Evolutionary conservation across 2,888 invertebrate species (phyloP).

Genomic region (Hirtodrosophila alboralis): DNA sequence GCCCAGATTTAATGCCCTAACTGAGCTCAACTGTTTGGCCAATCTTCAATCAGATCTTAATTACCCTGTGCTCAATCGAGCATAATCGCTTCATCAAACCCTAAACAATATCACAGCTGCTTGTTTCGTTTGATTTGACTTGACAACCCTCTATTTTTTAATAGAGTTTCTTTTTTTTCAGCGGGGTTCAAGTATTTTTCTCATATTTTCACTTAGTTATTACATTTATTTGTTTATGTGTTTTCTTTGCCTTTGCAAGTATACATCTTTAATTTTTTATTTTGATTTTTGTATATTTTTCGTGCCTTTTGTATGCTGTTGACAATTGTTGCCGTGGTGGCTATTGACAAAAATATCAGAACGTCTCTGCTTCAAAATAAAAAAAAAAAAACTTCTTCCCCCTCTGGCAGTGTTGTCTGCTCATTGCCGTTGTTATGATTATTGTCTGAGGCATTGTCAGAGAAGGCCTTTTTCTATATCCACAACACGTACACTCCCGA

Average conservation of each 20-base stretch:
- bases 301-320: constrained; percentile 43
- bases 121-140: constrained; percentile 20
- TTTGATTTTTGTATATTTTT: constrained; percentile 4
- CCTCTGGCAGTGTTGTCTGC: constrained; percentile 28
- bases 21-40: constrained; percentile 6
- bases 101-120: constrained; percentile 7
- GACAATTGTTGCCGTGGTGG: constrained; percentile 67
- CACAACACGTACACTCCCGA: constrained; percentile 68
- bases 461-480: constrained; percentile 65
- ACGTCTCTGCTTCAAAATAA: too few species aligned
- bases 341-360: constrained; percentile 78
- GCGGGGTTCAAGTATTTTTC: constrained; percentile 24
- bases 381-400: too few species aligned
- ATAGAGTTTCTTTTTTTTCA: constrained; percentile 3
- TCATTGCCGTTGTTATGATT: constrained; percentile 70
- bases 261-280: constrained; percentile 14
- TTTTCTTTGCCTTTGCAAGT: constrained; percentile 31
- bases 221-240: constrained; percentile 68
- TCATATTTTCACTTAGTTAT: constrained; percentile 71
- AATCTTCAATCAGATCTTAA: constrained; percentile 60
- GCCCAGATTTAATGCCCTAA: constrained; percentile 18
- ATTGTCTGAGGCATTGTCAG: constrained; percentile 65
- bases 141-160: constrained; percentile 13
- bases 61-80: constrained; percentile 30
- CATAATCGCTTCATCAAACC: not conserved